phyloP scores from a whole-genome alignment of 2,113 vertebrate genomes.

The Calonectris borealis region DNA sequence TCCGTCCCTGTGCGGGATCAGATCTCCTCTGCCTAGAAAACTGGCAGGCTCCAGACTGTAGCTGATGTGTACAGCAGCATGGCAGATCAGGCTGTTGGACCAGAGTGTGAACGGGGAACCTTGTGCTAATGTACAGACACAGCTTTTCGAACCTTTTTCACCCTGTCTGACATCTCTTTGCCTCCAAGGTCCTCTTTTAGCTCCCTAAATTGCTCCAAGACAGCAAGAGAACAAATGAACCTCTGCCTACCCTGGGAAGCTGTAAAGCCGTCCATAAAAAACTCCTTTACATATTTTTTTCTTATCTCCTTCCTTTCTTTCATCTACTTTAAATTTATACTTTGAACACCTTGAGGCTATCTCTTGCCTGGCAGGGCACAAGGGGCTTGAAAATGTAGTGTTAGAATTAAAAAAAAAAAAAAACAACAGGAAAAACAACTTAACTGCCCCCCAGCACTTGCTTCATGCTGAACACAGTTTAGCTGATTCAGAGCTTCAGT shows the following conservation, averaged over 20 bases:
- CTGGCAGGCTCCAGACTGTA: background rate
- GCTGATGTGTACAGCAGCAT: background rate
- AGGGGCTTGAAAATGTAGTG: background rate
- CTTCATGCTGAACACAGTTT: background rate
- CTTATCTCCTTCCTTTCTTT: background rate
- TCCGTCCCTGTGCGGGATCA: rapidly evolving
- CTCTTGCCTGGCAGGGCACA: background rate
- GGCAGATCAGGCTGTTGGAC: background rate
- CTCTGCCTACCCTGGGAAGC: background rate
- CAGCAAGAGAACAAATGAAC: background rate
- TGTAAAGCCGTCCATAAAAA: background rate
- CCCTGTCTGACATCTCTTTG: background rate
- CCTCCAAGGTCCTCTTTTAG: background rate
- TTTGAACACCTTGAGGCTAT: background rate
- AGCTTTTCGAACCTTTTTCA: background rate
- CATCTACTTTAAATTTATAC: background rate
- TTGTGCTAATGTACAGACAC: background rate
- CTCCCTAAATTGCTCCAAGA: background rate
- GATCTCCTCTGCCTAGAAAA: background rate
- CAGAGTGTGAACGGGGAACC: background rate
- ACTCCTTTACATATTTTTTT: background rate
- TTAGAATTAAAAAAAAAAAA: background rate
- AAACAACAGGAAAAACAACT: background rate
- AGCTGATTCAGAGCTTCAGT: background rate
- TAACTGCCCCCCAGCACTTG: background rate